These are phyloP conservation scores for Trachythela sp. DNA, from an alignment of 64 coral and sea anemone genomes.

Conservation along the genomic window DNA sequence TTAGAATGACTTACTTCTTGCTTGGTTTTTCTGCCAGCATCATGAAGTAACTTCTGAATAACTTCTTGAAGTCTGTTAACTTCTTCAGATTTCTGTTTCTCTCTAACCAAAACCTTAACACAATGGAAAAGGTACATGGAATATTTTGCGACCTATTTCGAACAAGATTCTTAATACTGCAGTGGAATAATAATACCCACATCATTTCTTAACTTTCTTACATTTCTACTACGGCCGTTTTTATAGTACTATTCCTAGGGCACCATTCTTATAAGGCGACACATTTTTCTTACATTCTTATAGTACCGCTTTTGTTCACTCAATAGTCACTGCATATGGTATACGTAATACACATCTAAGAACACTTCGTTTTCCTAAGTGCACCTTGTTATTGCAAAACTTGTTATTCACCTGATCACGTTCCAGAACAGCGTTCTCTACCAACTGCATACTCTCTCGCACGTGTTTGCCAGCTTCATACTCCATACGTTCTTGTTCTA, in stretches of 20 bases:
- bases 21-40: slow-evolving; percentile 85
- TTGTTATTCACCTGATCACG: slow-evolving; percentile 77
- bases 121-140: neutral
- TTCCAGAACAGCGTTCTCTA: slow-evolving; percentile 92
- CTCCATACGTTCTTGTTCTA: slow-evolving; percentile 66
- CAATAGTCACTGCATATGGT: no score
- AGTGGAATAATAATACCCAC: no score
- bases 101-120: slow-evolving; percentile 69
- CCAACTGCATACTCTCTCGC: slow-evolving; percentile 90
- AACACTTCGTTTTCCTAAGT: neutral
- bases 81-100: slow-evolving; percentile 93
- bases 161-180: no score
- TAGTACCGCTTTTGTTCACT: no score
- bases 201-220: no score
- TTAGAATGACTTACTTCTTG: slow-evolving; percentile 80
- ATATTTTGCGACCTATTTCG: neutral
- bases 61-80: slow-evolving; percentile 78
- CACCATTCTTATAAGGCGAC: no score
- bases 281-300: no score
- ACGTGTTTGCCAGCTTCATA: slow-evolving; percentile 87
- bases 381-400: neutral
- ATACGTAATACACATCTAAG: no score
- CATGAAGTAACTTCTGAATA: slow-evolving; percentile 71
- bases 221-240: no score
- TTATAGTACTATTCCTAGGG: no score